Evolutionary conservation across 2,113 vertebrate genomes (phyloP).

Genomic region (crab-eating macaque (Macaca fascicularis)): T2T-MFA8v1.1 NC_088388.1:4410501-4411000

Average conservation of each 20-base stretch:
- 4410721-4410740: neutral
- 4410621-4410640: neutral
- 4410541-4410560: too few relatives aligned
- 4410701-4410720: too few relatives aligned
- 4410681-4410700: neutral
- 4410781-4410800: fast-evolving
- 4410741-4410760: neutral
- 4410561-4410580: too few relatives aligned
- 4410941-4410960: fast-evolving
- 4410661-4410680: neutral
- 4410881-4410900: fast-evolving
- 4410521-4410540: too few relatives aligned
- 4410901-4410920: fast-evolving
- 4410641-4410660: fast-evolving
- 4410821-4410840: neutral
- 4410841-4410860: neutral
- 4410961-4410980: neutral
- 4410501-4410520: too few relatives aligned
- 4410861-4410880: fast-evolving
- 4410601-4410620: fast-evolving
- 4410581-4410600: too few relatives aligned
- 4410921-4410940: neutral
- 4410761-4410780: neutral
- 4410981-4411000: fast-evolving
- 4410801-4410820: neutral